phyloP scores from a whole-genome alignment of 30 jellyfish, hydroid and myxozoan species.

The Turritopsis dohrnii region DNA sequence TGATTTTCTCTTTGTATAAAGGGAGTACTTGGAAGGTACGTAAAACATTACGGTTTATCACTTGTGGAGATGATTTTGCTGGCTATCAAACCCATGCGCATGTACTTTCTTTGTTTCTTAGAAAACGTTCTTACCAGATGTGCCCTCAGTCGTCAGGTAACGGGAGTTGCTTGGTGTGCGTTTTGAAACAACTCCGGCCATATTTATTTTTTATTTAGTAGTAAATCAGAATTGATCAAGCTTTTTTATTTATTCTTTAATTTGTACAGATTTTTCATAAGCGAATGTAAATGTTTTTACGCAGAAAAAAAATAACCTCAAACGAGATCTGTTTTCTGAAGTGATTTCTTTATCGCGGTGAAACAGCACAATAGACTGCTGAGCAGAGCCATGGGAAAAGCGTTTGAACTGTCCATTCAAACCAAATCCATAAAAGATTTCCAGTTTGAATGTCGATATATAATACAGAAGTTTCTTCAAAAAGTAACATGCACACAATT shows the following conservation, averaged over 20 bases:
- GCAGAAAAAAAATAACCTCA: no score
- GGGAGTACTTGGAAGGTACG: constrained; percentile 4
- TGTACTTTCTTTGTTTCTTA: background rate
- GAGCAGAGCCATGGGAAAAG: no score
- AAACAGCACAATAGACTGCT: no score
- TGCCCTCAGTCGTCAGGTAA: background rate
- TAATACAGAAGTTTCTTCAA: no score
- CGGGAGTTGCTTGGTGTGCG: background rate
- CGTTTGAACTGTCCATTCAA: no score
- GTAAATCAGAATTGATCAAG: background rate
- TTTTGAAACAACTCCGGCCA: background rate
- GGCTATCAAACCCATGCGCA: background rate
- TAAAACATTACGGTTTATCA: background rate
- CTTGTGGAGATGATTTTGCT: background rate
- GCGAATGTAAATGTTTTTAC: no score
- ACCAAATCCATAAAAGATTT: no score
- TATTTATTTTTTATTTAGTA: background rate
- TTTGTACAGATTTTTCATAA: no score
- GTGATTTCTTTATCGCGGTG: no score
- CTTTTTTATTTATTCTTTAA: background rate
- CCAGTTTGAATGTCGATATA: no score
- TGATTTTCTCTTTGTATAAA: background rate
- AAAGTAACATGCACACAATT: no score
- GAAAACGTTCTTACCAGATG: background rate
- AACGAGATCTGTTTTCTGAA: no score